phyloP scores from a whole-genome alignment of 2,113 vertebrate species.

The Cephalopholis sonnerati region DNA sequence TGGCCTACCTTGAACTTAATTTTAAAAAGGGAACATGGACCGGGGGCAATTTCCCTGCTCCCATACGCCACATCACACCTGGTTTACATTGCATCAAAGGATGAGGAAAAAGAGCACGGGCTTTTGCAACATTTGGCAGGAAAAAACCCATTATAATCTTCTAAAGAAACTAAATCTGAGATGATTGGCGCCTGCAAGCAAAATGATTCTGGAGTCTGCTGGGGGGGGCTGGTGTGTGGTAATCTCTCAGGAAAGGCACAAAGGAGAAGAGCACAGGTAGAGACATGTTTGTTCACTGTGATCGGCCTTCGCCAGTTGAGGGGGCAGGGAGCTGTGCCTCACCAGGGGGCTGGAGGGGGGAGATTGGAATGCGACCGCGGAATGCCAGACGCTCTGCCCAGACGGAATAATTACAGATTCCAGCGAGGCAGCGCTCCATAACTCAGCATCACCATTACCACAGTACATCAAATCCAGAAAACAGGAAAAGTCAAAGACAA shows the following conservation, averaged over 20 bases:
- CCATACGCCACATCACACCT: slow-evolving; percentile 9
- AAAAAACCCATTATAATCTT: neutral
- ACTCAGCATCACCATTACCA: slow-evolving; percentile 58
- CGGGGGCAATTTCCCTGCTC: neutral
- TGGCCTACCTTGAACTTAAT: slow-evolving; percentile 1
- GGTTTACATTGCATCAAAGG: slow-evolving; percentile 29
- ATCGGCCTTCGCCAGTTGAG: slow-evolving; percentile 46
- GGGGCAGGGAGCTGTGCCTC: slow-evolving; percentile 69
- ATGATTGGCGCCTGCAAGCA: neutral
- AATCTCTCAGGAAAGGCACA: slow-evolving; percentile 35
- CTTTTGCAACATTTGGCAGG: neutral
- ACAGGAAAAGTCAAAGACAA: slow-evolving; percentile 10
- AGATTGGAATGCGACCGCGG: slow-evolving; percentile 82
- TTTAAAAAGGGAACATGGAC: slow-evolving; percentile 13
- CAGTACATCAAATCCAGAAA: slow-evolving; percentile 38
- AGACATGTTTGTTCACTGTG: slow-evolving; percentile 72
- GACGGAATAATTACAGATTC: slow-evolving; percentile 82
- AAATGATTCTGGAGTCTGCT: neutral
- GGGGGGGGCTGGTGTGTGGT: neutral
- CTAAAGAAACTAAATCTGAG: neutral
- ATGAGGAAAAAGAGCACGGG: neutral
- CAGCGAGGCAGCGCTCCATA: slow-evolving; percentile 69
- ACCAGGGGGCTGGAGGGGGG: slow-evolving; percentile 68
- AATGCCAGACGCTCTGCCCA: slow-evolving; percentile 83
- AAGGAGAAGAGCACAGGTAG: slow-evolving; percentile 73